Evolutionary conservation across 1,140 invertebrate species (phyloP), one percentile per base, ranked within the genome.

Genomic region (Lasioglossum baleicum): DNA sequence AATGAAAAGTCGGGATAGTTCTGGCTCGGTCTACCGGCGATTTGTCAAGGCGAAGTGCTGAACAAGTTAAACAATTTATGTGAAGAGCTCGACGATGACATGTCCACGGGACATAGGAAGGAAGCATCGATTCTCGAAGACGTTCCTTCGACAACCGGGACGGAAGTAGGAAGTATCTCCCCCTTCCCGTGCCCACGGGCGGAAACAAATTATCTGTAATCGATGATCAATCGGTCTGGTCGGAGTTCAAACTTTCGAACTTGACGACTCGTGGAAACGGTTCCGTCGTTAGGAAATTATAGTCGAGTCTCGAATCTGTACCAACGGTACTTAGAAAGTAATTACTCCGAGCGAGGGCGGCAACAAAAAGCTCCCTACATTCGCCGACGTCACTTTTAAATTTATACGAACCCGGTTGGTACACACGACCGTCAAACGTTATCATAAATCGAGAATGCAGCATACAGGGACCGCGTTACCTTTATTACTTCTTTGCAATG

Each of bases 201-300:
- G 70, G 73, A 63, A 75, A 61, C 20, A 48, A 75, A 66, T 75
- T 75, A 65, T 75, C 73, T 40, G 35, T 64, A 75, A 66, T 75
- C 63, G 73, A 64, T 66, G 63, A 35, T 35, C 63, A 53, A 66
- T 75, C 72, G 31, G 40, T 22, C 63, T 44, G 61, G 48, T 48
- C 10, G 73, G 66, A 53, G 56, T 77, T 63, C 26, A 77, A 70
- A 70, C 61, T 74, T 73, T 80, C 26, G 63, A 48, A 80, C 56
- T 56, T 31, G 76, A 56, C 20, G 76, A 79, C 20, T 79, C 17
- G 20, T 35, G 44, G 61, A 51, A 42, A 20, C 58, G 7, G 11
- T 15, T 2, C 15, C 44, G 53, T 63, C 75, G 31, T 53, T 31
- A 26, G 20, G n/a, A 67, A 75, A 75, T 75, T 75, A 75, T 61